Evolutionary conservation across 2,797 vertebrate genomes (phyloP), one percentile per base, ranked within the genome.

Genomic region (Phyllotis vaccarum): DNA sequence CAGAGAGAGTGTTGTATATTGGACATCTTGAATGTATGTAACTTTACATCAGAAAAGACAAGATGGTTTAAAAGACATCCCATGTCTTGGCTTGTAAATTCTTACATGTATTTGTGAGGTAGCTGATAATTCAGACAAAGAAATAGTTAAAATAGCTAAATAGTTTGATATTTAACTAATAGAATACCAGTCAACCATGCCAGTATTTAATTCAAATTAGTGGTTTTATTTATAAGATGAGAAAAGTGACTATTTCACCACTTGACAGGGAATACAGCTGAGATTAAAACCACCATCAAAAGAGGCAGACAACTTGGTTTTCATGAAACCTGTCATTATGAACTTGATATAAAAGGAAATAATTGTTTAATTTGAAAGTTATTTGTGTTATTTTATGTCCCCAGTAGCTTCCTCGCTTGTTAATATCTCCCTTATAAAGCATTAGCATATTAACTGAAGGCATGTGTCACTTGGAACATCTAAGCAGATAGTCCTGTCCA

Each of bases 171-270:
- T n/a, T 11, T 16, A 34, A 89, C 66, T 80, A 86, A 76, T n/a
- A n/a, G 24, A 3, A 70, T 17, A 3, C 31, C 0, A 46, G 22
- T 27, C 64, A 78, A 74, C 49, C 7, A 49, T 31, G 22, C 12
- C 70, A 85, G 3, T 78, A 34, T 46, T 79, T 89, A 89, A 94
- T 89, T 91, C 54, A 93, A 66, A 0, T 6, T 76, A 66, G 68
- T 78, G 11, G 2, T 90, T 75, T 78, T 60, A 90, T 40, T 80
- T 34, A 78, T 68, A 74, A 87, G 29, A 72, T 90, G 49, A 94
- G 11, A 14, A 96, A 90, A 74, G 4, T 62, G 74, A 94, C 66
- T 62, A 68, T 89, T 80, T 95, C 2, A 90, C 72, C 31, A 76
- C 31, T 12, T 56, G 40, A 74, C 22, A 49, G 58, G 27, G 80